Evolutionary conservation across 2,888 invertebrate species (phyloP).

Genomic region (Oscheius sp.): DNA sequence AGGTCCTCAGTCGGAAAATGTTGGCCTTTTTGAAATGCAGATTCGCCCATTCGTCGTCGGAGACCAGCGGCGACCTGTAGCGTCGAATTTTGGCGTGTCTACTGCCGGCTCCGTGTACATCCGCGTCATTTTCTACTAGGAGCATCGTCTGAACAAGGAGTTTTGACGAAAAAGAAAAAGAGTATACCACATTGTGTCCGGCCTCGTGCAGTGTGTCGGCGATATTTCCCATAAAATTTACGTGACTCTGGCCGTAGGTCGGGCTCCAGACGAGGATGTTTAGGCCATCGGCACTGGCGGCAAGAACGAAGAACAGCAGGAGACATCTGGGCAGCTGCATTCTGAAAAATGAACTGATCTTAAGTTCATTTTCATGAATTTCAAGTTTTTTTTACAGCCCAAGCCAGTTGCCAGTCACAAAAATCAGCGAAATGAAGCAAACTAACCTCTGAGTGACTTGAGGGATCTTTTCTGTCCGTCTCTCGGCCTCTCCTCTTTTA

Average conservation of each 20-base stretch:
- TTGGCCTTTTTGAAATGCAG: slow-evolving; percentile 42
- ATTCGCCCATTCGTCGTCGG: slow-evolving; percentile 30
- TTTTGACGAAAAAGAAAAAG: slow-evolving; percentile 4
- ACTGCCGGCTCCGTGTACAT: slow-evolving; percentile 35
- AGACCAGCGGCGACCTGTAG: slow-evolving; percentile 28
- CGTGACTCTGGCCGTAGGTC: slow-evolving; percentile 21
- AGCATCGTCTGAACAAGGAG: slow-evolving; percentile 40
- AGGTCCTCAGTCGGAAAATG: slow-evolving; percentile 40
- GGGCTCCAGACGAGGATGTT: slow-evolving; percentile 17
- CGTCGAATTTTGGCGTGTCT: slow-evolving; percentile 27
- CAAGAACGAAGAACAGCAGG: background rate
- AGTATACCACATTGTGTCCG: slow-evolving; percentile 14
- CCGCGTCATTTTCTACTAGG: slow-evolving; percentile 45
- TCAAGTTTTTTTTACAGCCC: too few species aligned
- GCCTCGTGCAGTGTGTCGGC: slow-evolving; percentile 8
- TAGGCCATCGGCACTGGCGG: background rate
- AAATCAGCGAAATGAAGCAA: too few species aligned
- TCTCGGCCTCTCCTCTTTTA: too few species aligned
- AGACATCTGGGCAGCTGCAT: too few species aligned
- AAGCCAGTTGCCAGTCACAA: too few species aligned
- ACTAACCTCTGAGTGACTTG: too few species aligned
- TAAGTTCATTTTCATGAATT: too few species aligned
- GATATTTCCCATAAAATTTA: slow-evolving; percentile 27
- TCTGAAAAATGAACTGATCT: too few species aligned
- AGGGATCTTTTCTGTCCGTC: too few species aligned